Base-by-base conservation (phyloP, 2,797 vertebrate genomes). In the Zenarchopterus dispar region DNA sequence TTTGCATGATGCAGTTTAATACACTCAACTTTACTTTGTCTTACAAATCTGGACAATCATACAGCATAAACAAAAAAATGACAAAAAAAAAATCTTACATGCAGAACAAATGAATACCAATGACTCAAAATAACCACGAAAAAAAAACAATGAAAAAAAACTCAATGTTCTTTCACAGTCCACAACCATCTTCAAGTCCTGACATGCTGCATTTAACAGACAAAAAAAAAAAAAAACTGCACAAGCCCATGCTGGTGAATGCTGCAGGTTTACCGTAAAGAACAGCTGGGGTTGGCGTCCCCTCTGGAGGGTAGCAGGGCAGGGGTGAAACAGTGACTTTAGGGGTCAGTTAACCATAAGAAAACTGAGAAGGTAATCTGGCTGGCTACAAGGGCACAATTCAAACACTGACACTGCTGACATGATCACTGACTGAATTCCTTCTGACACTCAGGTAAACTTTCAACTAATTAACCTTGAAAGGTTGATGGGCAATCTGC, bases 221-320 rank as follows among this genome's bases (percentile, higher is more conserved):
- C 75, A 81, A 39, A 39, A 15, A 16, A 16, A 39, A 39, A 15
- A 39, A 15, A 39, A 47, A 70, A 82, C 53, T 82, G 56, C 50
- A 81, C 59, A 85, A 56, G 69, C 39, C 49, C 70, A 53, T 52
- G 46, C 76, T 67, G 21, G 1, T 33, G 79, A 54, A 62, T 24
- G 63, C 80, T 55, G 71, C 73, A 47, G 57, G 89, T 95, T 99
- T 99, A 99, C 98, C 98, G 93, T 96, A 89, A 91, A 93, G 82
- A 81, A 96, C 88, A 89, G 95, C 92, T 90, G 96, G 96, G 89
- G 94, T 94, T 84, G 96, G 95, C 73, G 95, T 93, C 90, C 94
- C 92, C 92, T 95, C 97, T 98, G 95, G 94, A 93, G 92, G 92
- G 86, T 91, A 77, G 93, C 92, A 93, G 93, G 88, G 92, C 90